Conservation (phyloP, 2,113 vertebrate genomes). For the Propithecus coquereli region DNA sequence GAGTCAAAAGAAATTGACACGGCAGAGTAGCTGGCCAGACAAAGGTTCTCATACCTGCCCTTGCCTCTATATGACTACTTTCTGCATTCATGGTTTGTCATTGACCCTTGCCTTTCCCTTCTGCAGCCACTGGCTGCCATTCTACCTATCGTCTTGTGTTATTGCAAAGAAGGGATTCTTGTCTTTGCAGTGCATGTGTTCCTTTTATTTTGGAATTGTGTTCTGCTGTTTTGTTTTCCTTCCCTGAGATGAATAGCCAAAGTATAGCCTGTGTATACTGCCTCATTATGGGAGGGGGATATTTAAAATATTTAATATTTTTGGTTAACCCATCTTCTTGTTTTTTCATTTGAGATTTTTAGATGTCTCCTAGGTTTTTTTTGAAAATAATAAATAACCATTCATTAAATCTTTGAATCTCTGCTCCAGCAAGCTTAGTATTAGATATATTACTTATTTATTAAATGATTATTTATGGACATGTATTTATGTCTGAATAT, state of each 20-base stretch:
- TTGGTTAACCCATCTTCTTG: background rate
- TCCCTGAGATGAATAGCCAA: background rate
- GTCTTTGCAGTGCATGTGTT: background rate
- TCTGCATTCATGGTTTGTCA: background rate
- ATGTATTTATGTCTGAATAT: background rate
- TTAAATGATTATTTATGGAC: background rate
- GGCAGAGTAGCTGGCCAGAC: background rate
- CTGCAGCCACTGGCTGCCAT: background rate
- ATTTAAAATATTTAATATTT: background rate
- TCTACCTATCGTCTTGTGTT: background rate
- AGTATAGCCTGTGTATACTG: background rate
- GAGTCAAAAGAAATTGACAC: background rate
- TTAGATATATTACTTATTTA: slow-evolving; percentile 1
- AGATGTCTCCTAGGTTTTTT: background rate
- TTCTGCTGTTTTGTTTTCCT: background rate
- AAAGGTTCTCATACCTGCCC: background rate
- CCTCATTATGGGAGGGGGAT: background rate
- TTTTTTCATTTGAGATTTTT: background rate
- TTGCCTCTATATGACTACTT: background rate
- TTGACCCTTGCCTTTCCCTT: background rate
- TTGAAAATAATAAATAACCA: background rate
- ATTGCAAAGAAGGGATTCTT: background rate
- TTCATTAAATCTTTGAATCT: slow-evolving; percentile 4
- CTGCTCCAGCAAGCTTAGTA: background rate
- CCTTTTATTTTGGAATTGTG: background rate